Base-by-base conservation (phyloP, 2,888 invertebrate species). In the Tetheella fluctuosa region DNA sequence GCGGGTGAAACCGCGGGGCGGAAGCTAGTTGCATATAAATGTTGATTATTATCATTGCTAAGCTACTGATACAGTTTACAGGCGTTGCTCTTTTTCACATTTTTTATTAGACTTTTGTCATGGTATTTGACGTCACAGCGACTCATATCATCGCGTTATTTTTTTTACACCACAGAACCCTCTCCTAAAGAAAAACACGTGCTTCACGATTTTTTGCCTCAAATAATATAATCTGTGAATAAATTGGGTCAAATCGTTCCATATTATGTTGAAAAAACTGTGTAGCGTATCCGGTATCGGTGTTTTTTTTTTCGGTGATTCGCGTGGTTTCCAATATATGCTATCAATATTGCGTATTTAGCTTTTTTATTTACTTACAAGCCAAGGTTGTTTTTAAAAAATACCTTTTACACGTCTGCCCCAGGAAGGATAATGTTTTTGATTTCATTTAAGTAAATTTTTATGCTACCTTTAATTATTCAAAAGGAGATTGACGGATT, bases 191-290 rank as follows among this genome's bases (percentile, higher is more conserved):
- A 37, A 7, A 20, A 48, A 48, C 8, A 48, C 48, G 6, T 17
- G 10, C 42, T 48, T 48, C 7, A 17, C 48, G 10, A 2, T 48
- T 17, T 20, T 48, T 48, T 20, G 13, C 7, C n/a, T 8, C 17
- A 10, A 17, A 4, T n/a, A 39, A 39, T 39, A 42, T 42, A 20
- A 48, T n/a, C 48, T 10, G 20, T n/a, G 48, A 48, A 48, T 48
- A 48, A 48, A 48, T 48, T 48, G 48, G 48, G 48, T 48, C 48
- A 48, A 39, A 48, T 42, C 42, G n/a, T 17, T 17, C 17, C 42
- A 15, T 7, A 20, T 48, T 5, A n/a, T n/a, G n/a, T 20, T 48
- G 48, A 48, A 48, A 48, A 48, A 48, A 17, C 3, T 1, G 8
- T 20, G 15, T 10, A 10, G 20, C 20, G 48, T 48, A 48, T 48